Evolutionary conservation across 2,113 vertebrate species (phyloP).

Genomic region (Lamprotornis superbus): DNA sequence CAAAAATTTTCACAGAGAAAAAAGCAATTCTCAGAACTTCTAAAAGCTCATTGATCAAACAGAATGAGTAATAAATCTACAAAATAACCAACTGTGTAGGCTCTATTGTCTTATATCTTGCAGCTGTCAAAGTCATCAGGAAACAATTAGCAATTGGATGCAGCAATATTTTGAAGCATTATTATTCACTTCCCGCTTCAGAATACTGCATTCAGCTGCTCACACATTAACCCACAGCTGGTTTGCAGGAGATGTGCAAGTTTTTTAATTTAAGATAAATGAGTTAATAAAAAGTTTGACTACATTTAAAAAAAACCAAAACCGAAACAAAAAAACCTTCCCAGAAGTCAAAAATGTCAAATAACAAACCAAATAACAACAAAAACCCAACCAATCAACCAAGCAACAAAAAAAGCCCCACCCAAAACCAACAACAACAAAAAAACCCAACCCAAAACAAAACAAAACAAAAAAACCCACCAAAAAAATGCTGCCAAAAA

Average conservation of each 20-base stretch:
- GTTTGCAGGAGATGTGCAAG: not conserved
- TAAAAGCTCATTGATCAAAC: not conserved
- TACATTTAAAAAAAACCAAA: not conserved
- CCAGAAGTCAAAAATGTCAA: not conserved
- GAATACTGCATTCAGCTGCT: not conserved
- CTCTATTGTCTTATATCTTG: not conserved
- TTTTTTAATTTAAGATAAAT: not conserved
- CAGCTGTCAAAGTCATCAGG: not conserved
- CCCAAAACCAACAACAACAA: not conserved
- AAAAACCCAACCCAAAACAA: not conserved
- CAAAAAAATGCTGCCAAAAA: not conserved
- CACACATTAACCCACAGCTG: not conserved
- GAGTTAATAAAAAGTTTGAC: not conserved
- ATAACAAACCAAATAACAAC: not conserved
- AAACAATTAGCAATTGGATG: not conserved
- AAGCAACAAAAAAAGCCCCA: accelerated
- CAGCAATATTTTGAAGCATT: not conserved
- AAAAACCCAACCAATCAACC: not conserved
- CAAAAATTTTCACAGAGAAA: not conserved
- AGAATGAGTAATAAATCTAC: not conserved
- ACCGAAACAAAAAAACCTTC: not conserved
- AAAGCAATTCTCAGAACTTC: not conserved
- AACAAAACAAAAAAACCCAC: too few species aligned
- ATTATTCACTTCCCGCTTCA: not conserved
- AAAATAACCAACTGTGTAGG: not conserved